Conservation (phyloP, 2,888 invertebrate genomes). For the Oscheius sp. region DNA sequence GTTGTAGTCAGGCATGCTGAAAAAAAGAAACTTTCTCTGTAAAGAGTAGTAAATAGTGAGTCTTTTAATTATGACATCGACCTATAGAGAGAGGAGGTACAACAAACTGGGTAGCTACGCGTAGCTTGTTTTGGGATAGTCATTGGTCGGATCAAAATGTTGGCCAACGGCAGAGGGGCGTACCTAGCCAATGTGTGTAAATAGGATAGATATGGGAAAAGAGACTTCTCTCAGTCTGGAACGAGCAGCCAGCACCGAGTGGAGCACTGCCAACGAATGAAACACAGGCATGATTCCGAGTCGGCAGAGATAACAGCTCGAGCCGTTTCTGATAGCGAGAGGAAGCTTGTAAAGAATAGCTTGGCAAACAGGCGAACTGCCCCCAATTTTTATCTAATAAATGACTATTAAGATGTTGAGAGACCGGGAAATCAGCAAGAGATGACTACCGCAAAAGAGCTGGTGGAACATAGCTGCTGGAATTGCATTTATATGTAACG, state of each 20-base stretch:
- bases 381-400: neutral
- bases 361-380: constrained; percentile 31
- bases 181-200: neutral
- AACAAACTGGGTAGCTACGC: constrained; percentile 29
- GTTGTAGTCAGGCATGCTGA: constrained; percentile 26
- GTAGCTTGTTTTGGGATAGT: constrained; percentile 17
- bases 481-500: neutral
- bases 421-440: constrained; percentile 3
- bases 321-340: constrained; percentile 28
- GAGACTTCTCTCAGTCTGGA: constrained; percentile 13
- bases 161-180: neutral
- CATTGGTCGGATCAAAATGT: constrained; percentile 19
- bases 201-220: neutral
- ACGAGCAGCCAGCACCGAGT: constrained; percentile 25
- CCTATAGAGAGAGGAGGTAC: constrained; percentile 15
- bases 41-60: neutral
- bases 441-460: neutral
- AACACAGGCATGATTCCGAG: constrained; percentile 36
- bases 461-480: constrained; percentile 16
- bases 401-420: constrained; percentile 27
- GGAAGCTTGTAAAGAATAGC: neutral
- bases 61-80: constrained; percentile 11
- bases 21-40: neutral
- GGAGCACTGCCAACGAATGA: constrained; percentile 36
- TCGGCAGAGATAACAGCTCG: constrained; percentile 33